Base-by-base conservation (phyloP, 1,140 invertebrate genomes). In the Tetramorium simillimum region DNA sequence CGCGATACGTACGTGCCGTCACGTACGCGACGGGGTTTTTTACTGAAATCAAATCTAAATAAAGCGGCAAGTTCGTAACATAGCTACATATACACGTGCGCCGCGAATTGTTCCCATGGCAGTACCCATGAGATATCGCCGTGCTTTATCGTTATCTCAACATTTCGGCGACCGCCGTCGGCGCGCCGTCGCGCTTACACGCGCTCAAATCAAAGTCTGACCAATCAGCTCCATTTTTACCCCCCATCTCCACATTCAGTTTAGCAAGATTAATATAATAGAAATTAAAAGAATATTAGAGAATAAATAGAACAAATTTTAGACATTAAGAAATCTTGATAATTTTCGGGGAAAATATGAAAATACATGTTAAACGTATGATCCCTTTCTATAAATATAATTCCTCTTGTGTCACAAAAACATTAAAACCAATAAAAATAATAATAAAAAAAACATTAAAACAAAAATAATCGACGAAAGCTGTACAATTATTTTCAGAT, bases 1-100 rank as follows among this genome's bases (percentile, higher is more conserved):
- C 63, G 43, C 86, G 88, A 56, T 87, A 89, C 69, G 58, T 87
- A 92, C 93, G 90, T 94, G 92, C 93, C 91, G 89, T 93, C 93
- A 94, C 93, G 93, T 94, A 92, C 88, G 76, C 85, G 87, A 92
- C 85, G 84, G 88, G 85, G 40, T 93, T 92, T 93, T 86, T 92
- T 92, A 93, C 88, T 91, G 81, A 92, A 93, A 93, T 92, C 91
- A 92, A 92, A 93, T 93, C 89, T 93, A 91, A 94, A 94, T 93
- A 93, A 93, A 93, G 60, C 87, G 87, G 70, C 70, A 85, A 90
- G 90, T 87, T 73, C 51, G 60, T 73, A 77, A 67, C 70, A 24
- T 62, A 51, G 9, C 62, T 76, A 33, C 33, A 81, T 84, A 49
- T 37, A 81, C 86, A 28, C 63, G 49, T 18, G 56, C 65, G 51